A percentile compares a stretch with the other conserved stretches of the same genome.
Conservation (phyloP, 1,140 invertebrate species). For the Eurosta solidaginis region DNA sequence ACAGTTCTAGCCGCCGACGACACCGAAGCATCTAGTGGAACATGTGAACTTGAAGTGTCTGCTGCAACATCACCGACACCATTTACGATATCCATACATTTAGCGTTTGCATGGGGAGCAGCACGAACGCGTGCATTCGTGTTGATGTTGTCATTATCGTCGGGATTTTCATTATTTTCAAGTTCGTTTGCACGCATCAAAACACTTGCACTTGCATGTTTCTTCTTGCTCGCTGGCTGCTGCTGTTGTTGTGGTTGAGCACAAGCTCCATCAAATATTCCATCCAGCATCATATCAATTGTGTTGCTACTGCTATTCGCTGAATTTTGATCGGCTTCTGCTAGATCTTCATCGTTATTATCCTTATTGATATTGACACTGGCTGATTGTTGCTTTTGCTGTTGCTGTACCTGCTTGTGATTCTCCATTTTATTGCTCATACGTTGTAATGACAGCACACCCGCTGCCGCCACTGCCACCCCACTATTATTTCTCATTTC, state of each 20-base stretch:
- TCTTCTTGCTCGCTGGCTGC: background rate
- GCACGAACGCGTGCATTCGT: too few species aligned
- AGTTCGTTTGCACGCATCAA: slow-evolving; percentile 33
- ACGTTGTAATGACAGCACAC: background rate
- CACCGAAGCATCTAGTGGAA: background rate
- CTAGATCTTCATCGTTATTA: slow-evolving; percentile 61
- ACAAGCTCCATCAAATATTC: too few species aligned
- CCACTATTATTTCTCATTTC: background rate
- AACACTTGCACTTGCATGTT: background rate
- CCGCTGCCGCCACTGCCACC: background rate
- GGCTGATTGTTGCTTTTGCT: slow-evolving; percentile 22
- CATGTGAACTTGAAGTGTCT: background rate
- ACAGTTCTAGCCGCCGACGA: background rate
- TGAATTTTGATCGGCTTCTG: slow-evolving; percentile 63
- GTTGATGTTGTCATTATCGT: too few species aligned
- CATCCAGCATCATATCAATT: slow-evolving; percentile 3
- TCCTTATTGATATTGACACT: background rate
- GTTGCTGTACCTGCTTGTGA: background rate
- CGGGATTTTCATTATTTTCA: slow-evolving; percentile 55
- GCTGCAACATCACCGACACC: background rate
- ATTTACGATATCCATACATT: too few species aligned
- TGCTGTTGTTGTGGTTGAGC: too few species aligned
- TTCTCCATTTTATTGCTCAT: background rate
- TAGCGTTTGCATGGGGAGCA: too few species aligned
- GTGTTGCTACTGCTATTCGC: slow-evolving; percentile 36